A percentile compares a stretch with the other conserved stretches of the same genome.
phyloP scores from a whole-genome alignment of 2,113 vertebrate species.

The Corythornis cristatus region DNA sequence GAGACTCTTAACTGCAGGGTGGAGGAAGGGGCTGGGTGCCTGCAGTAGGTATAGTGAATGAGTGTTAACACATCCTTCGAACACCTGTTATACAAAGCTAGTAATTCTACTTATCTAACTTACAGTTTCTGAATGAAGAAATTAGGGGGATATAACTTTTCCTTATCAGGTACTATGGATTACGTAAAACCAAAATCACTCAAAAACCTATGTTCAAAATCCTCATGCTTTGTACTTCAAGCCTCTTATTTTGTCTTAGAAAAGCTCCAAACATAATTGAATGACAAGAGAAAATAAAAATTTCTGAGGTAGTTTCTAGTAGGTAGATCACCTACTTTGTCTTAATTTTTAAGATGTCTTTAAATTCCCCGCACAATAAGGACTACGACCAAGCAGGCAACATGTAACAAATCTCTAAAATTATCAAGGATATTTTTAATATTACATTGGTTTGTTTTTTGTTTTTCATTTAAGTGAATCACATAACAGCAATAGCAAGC shows the following conservation, averaged over 20 bases:
- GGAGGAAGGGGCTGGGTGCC: background rate
- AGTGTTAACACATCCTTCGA: background rate
- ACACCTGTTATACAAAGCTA: background rate
- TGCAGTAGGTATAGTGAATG: background rate
- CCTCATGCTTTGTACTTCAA: background rate
- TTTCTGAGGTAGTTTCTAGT: background rate
- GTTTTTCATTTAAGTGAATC: background rate
- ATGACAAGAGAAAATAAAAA: background rate
- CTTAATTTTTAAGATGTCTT: background rate
- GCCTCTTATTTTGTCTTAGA: background rate
- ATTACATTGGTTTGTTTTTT: background rate
- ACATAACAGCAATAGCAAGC: background rate
- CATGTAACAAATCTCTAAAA: background rate
- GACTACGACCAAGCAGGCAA: background rate
- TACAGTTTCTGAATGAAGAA: background rate
- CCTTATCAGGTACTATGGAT: background rate
- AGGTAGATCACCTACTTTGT: background rate
- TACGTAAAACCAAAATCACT: background rate
- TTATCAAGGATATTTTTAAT: background rate
- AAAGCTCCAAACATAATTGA: background rate
- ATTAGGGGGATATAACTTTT: background rate
- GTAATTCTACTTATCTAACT: background rate
- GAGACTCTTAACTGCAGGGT: background rate
- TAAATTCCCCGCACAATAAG: background rate
- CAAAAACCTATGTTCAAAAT: background rate